phyloP scores from a whole-genome alignment of 2,888 invertebrate genomes.

The Coleophora deauratella region DNA sequence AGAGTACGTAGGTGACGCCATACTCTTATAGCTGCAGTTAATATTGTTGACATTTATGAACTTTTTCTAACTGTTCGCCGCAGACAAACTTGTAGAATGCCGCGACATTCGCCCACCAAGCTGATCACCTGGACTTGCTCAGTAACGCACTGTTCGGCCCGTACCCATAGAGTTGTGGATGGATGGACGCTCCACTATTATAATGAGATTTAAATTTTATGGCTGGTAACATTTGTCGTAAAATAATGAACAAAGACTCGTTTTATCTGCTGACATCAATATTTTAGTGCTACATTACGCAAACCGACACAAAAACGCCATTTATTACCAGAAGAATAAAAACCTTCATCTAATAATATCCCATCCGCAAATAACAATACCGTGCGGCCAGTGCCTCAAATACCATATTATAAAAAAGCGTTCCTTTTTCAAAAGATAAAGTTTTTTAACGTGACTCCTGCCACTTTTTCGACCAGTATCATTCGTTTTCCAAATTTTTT shows the following conservation, averaged over 20 bases:
- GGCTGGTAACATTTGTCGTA: slow-evolving; percentile 6
- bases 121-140: too few species aligned
- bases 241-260: slow-evolving; percentile 11
- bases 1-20: slow-evolving; percentile 9
- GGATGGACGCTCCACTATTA: not conserved
- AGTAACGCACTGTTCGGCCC: too few species aligned
- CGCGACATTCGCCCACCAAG: slow-evolving; percentile 1
- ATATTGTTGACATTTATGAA: slow-evolving; percentile 29
- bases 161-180: too few species aligned
- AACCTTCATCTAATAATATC: not conserved
- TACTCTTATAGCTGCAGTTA: slow-evolving; percentile 17
- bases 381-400: slow-evolving; percentile 25
- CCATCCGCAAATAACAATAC: slow-evolving; percentile 27
- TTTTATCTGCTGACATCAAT: slow-evolving; percentile 6
- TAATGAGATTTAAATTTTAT: slow-evolving; percentile 11
- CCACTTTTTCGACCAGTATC: slow-evolving; percentile 32
- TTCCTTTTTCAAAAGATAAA: slow-evolving; percentile 30
- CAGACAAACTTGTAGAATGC: slow-evolving; percentile 4
- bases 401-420: slow-evolving; percentile 27
- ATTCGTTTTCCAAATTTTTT: slow-evolving; percentile 28
- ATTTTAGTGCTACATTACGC: slow-evolving; percentile 9
- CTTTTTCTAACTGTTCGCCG: slow-evolving; percentile 22
- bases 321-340: not conserved
- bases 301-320: slow-evolving; percentile 4
- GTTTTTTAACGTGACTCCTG: slow-evolving; percentile 36